These are phyloP conservation scores for Pinna nobilis DNA, from an alignment of 1,140 invertebrate genomes.

Conservation along the genomic window DNA sequence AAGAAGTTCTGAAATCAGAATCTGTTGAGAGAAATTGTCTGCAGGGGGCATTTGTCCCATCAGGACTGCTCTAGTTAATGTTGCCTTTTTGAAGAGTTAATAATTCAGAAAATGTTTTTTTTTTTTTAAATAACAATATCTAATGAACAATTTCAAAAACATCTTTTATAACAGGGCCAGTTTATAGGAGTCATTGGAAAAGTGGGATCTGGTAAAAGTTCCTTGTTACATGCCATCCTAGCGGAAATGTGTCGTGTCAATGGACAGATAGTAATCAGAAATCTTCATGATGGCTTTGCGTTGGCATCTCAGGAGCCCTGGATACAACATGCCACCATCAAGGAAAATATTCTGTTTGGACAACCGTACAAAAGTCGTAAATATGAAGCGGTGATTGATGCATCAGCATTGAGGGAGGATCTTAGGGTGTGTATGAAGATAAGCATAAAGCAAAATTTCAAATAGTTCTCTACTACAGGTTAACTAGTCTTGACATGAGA, in stretches of 20 bases:
- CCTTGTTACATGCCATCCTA: constrained; percentile 66
- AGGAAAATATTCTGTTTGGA: constrained; percentile 96
- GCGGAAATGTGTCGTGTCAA: constrained; percentile 68
- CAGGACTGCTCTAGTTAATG: not conserved
- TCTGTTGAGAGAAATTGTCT: too few relatives aligned
- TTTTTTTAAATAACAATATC: not conserved
- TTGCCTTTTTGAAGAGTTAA: not conserved
- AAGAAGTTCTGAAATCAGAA: too few relatives aligned
- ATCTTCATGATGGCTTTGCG: constrained; percentile 57
- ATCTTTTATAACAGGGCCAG: constrained; percentile 58
- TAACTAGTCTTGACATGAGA: not conserved
- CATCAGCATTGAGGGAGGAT: constrained; percentile 89
- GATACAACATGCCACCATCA: constrained; percentile 91
- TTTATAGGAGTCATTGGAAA: constrained; percentile 72
- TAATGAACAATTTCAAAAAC: not conserved
- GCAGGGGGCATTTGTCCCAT: too few relatives aligned
- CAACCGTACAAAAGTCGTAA: constrained; percentile 84
- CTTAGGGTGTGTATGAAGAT: constrained; percentile 77
- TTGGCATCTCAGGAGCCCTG: constrained; percentile 93
- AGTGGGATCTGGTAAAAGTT: constrained; percentile 75
- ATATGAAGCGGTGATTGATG: constrained; percentile 85
- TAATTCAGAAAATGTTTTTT: not conserved
- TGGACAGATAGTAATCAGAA: constrained; percentile 54
- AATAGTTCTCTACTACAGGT: not conserved
- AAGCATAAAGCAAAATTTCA: not conserved